Base-by-base conservation (phyloP, 2,888 invertebrate genomes). In the Sepiola atlantica region DNA sequence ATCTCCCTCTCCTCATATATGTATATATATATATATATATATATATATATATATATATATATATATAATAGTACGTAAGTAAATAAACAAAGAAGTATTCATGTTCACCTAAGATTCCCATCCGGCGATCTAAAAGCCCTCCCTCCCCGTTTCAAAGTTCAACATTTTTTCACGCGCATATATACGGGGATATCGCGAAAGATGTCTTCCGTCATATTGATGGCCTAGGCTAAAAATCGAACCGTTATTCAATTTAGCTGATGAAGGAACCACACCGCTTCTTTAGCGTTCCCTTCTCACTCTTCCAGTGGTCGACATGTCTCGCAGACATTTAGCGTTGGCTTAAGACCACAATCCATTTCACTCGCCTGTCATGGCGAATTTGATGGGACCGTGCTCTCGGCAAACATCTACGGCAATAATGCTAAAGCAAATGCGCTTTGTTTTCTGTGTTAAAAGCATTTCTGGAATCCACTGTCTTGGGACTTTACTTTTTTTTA, bases 291-390 rank as follows among this genome's bases (percentile, higher is more conserved):
- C 32, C 77, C n/a, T 32, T 61, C 61, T n/a, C 77, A 77, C 77
- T 77, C 77, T 77, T 77, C 32, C n/a, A 16, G n/a, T 77, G 10
- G 77, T 77, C 77, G 77, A 16, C 77, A 32, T 77, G 77, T 77
- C 77, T 32, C 32, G n/a, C n/a, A 77, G 77, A 77, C 77, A 77
- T 77, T 77, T 77, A 77, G 16, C 77, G 77, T 77, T 45, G 16
- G 77, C 77, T 77, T 77, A 77, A 77, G 77, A 77, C 77, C 77
- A 77, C 77, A 77, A 77, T 77, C 77, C 77, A 77, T 77, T 77
- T 77, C 32, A 32, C 77, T 77, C 77, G 32, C n/a, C 77, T 77
- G 77, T 77, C 77, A 77, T 32, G 3, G 77, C 77, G 77, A 77
- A 77, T 77, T 77, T 77, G 77, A 77, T 77, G 77, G 77, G 32